These are phyloP conservation scores for Tryphoninae sp. DNA, from an alignment of 2,888 invertebrate genomes.

Conservation along the genomic window DNA sequence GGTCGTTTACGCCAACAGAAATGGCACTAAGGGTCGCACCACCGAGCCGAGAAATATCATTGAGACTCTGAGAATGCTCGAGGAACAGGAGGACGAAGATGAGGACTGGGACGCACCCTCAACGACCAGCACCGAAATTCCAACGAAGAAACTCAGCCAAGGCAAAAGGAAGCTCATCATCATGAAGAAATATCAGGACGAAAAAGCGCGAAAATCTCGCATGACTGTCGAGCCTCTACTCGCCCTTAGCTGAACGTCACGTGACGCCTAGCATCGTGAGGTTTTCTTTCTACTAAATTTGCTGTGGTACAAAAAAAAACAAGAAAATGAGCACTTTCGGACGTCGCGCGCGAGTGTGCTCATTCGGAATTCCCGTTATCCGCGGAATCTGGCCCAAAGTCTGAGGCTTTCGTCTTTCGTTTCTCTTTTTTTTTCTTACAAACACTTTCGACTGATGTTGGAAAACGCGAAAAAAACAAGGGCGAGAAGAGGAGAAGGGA, in stretches of 20 bases:
- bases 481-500: constrained; percentile 13
- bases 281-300: constrained; percentile 53
- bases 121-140: constrained; percentile 73
- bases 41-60: constrained; percentile 91
- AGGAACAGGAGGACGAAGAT: constrained; percentile 82
- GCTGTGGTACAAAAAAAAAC: constrained; percentile 48
- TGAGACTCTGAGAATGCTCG: constrained; percentile 89
- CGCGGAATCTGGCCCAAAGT: constrained; percentile 77
- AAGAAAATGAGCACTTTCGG: constrained; percentile 61
- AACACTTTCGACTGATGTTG: constrained; percentile 57
- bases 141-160: constrained; percentile 78
- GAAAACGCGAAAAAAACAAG: constrained; percentile 38
- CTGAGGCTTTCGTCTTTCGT: constrained; percentile 66
- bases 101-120: constrained; percentile 46
- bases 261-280: constrained; percentile 34
- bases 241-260: constrained; percentile 77
- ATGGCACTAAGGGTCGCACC: constrained; percentile 84
- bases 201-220: constrained; percentile 78
- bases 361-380: constrained; percentile 71
- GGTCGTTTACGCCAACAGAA: constrained; percentile 92
- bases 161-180: constrained; percentile 78
- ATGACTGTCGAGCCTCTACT: constrained; percentile 78
- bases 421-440: constrained; percentile 39
- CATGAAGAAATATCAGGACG: constrained; percentile 78
- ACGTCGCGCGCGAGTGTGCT: constrained; percentile 68